Conservation (phyloP, 2,113 vertebrate genomes). For the Albula goreensis region DNA sequence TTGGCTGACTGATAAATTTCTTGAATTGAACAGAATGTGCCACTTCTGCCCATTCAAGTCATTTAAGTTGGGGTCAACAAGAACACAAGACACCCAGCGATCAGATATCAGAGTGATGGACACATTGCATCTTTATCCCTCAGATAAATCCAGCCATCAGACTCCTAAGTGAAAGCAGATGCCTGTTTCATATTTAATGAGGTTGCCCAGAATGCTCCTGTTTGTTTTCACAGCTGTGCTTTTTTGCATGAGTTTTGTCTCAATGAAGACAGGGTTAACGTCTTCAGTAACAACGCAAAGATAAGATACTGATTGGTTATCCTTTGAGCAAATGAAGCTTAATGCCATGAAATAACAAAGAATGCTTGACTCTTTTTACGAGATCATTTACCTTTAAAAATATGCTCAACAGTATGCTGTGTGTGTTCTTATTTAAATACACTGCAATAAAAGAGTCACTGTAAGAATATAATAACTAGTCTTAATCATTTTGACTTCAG, state of each 20-base stretch:
- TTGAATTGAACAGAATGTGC: too few species aligned
- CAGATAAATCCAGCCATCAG: background rate
- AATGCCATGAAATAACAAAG: too few species aligned
- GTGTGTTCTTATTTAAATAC: background rate
- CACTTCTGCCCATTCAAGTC: too few species aligned
- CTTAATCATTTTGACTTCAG: background rate
- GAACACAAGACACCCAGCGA: background rate
- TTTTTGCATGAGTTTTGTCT: background rate
- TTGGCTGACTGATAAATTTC: too few species aligned
- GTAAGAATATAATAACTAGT: background rate
- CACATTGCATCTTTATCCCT: background rate
- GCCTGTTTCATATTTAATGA: background rate
- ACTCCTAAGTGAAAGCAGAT: background rate
- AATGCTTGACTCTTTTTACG: too few species aligned
- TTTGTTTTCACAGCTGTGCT: constrained; percentile 3
- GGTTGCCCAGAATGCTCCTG: background rate
- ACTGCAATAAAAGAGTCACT: background rate
- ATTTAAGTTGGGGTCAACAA: background rate
- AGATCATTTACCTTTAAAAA: background rate
- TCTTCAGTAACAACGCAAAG: background rate
- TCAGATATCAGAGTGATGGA: background rate
- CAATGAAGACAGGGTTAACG: background rate
- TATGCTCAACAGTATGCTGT: background rate
- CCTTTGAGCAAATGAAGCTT: too few species aligned
- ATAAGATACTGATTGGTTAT: background rate